Evolutionary conservation across 2,797 vertebrate species (phyloP).

Genomic region (Emys orbicularis): DNA sequence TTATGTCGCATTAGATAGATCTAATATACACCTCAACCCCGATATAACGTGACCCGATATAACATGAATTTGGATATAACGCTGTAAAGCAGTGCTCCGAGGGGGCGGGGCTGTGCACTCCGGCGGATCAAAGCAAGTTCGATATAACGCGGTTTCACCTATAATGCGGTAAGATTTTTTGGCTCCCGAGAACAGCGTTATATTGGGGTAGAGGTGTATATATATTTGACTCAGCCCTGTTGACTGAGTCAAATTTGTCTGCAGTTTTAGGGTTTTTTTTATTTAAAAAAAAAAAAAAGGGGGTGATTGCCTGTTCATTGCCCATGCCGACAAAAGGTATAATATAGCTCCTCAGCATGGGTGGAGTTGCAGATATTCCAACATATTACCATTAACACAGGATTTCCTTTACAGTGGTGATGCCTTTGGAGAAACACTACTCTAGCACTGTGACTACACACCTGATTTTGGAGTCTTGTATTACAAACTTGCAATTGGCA

Average conservation of each 20-base stretch:
- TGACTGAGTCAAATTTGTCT: not conserved
- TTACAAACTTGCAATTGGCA: not conserved
- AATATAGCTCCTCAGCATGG: not conserved
- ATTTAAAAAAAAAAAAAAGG: not conserved
- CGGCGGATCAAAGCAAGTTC: too few relatives aligned
- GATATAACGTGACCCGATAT: too few relatives aligned
- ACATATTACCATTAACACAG: not conserved
- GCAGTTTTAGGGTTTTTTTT: not conserved
- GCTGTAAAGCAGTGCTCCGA: too few relatives aligned
- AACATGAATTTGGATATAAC: too few relatives aligned
- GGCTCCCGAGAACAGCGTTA: too few relatives aligned
- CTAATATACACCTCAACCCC: too few relatives aligned
- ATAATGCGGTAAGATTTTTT: too few relatives aligned
- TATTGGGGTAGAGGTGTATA: not conserved
- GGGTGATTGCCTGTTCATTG: not conserved
- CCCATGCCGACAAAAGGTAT: not conserved
- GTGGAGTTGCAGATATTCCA: not conserved
- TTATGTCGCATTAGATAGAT: not conserved
- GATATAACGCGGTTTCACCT: too few relatives aligned
- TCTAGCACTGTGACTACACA: not conserved
- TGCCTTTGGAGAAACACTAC: not conserved
- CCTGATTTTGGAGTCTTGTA: not conserved
- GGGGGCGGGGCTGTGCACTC: too few relatives aligned
- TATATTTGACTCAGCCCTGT: not conserved
- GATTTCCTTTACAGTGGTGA: not conserved